These are phyloP conservation scores for Tadarida brasiliensis DNA, from an alignment of 2,797 vertebrate genomes.

Conservation along the genomic window DNA sequence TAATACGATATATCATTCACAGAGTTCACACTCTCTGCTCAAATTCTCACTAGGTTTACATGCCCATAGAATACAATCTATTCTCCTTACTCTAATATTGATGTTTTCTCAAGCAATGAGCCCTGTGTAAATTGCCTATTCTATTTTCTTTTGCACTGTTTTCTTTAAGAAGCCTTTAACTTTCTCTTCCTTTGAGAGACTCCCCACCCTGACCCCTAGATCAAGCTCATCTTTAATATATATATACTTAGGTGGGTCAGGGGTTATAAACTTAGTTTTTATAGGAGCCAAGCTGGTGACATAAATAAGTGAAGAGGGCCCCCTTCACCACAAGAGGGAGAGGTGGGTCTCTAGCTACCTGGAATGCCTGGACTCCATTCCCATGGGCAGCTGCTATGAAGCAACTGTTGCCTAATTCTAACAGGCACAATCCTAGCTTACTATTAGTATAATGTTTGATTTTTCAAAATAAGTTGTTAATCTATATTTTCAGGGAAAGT, in stretches of 20 bases:
- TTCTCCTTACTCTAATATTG: background rate
- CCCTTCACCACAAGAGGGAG: background rate
- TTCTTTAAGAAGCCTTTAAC: background rate
- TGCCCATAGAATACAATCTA: background rate
- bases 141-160: background rate
- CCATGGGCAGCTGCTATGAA: background rate
- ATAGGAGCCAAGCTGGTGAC: background rate
- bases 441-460: background rate
- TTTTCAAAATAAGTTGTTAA: background rate
- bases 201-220: accelerated
- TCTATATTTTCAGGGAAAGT: background rate
- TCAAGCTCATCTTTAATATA: background rate
- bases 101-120: background rate
- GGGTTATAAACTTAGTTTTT: background rate
- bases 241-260: background rate
- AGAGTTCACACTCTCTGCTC: background rate
- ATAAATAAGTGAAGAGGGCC: background rate
- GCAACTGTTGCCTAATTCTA: background rate
- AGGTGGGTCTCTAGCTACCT: background rate
- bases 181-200: background rate
- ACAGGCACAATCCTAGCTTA: background rate
- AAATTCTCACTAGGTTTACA: background rate
- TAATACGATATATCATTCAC: background rate
- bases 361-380: background rate
- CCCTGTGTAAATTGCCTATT: background rate